Evolutionary conservation across 2,888 invertebrate species (phyloP).

Genomic region (Neuroscelio doddi): DNA sequence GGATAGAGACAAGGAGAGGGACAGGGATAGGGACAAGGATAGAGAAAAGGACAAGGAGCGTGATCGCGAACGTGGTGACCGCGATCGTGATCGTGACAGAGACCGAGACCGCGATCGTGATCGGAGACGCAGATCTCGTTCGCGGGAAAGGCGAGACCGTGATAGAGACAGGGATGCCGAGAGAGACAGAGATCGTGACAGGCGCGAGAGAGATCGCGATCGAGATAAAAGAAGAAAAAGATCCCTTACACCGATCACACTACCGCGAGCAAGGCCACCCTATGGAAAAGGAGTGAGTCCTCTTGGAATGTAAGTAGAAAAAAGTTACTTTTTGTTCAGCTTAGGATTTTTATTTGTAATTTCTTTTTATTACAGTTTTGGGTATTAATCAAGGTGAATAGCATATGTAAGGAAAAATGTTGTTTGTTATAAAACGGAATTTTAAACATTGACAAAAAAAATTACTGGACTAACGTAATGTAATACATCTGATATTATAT

Average conservation of each 20-base stretch:
- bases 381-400: too few species aligned
- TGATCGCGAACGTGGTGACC: constrained; percentile 46
- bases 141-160: constrained; percentile 65
- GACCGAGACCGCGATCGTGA: constrained; percentile 59
- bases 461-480: too few species aligned
- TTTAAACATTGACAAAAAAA: too few species aligned
- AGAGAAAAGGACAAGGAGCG: constrained; percentile 57
- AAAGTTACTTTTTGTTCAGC: not conserved
- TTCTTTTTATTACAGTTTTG: too few species aligned
- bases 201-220: constrained; percentile 63
- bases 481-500: too few species aligned
- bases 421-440: too few species aligned
- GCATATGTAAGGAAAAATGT: too few species aligned
- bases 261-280: constrained; percentile 71
- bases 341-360: too few species aligned
- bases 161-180: constrained; percentile 67
- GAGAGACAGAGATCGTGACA: constrained; percentile 50
- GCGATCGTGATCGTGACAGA: constrained; percentile 57
- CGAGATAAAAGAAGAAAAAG: constrained; percentile 71
- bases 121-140: constrained; percentile 62
- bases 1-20: constrained; percentile 58
- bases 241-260: constrained; percentile 67
- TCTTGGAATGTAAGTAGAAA: constrained; percentile 68
- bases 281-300: constrained; percentile 72
- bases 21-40: constrained; percentile 68